These are phyloP conservation scores for Cepaea nemoralis DNA, from an alignment of 1,140 invertebrate species.

Conservation along the genomic window DNA sequence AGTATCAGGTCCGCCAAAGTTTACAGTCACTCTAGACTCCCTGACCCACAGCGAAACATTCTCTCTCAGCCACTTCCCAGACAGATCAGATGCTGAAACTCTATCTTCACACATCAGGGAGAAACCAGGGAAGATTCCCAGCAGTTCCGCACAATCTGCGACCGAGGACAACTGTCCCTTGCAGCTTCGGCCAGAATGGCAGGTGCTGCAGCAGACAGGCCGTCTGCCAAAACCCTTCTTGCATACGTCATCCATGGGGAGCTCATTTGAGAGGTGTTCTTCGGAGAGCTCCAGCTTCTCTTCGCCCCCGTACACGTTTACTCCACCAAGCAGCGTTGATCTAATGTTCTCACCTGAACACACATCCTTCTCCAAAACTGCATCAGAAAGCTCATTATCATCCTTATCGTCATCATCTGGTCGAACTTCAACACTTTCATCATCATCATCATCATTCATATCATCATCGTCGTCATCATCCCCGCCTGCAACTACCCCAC, in stretches of 20 bases:
- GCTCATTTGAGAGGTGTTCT: constrained; percentile 34
- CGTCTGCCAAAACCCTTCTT: neutral
- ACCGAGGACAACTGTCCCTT: neutral
- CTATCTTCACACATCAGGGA: no score
- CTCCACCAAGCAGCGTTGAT: constrained; percentile 33
- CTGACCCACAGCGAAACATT: constrained; percentile 32
- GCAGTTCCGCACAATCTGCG: neutral
- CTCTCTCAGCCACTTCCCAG: constrained; percentile 5
- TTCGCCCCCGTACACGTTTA: constrained; percentile 28
- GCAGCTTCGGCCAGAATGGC: neutral
- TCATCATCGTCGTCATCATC: neutral
- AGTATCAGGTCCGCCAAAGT: constrained; percentile 30
- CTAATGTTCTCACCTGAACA: constrained; percentile 26
- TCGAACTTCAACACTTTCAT: neutral
- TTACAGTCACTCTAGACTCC: constrained; percentile 38
- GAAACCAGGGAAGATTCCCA: neutral
- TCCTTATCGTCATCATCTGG: neutral
- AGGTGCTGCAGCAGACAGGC: neutral
- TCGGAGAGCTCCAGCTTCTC: constrained; percentile 37
- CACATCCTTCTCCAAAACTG: neutral
- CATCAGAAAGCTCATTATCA: neutral
- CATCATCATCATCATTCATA: neutral
- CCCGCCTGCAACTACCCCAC: neutral
- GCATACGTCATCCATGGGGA: constrained; percentile 22
- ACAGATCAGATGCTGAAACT: neutral